Conservation (phyloP, 2,797 vertebrate genomes). For the Nasua narica region DNA sequence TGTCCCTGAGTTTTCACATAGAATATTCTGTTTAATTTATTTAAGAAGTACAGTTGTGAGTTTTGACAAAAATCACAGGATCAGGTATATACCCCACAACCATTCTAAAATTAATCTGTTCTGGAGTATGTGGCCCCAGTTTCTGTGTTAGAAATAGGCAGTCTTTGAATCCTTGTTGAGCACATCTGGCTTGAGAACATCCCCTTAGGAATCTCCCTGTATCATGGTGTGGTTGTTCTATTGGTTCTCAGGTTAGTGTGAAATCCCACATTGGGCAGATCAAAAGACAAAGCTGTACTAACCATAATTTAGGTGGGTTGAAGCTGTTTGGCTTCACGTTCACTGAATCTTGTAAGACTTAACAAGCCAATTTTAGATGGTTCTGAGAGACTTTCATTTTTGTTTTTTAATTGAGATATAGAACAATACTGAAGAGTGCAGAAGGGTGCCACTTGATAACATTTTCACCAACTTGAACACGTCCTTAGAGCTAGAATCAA, state of each 20-base stretch:
- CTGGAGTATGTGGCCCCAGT: not conserved
- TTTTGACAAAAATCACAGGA: not conserved
- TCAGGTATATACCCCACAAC: not conserved
- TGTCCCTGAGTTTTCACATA: not conserved
- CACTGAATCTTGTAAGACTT: not conserved
- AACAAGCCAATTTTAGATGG: not conserved
- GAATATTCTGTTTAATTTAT: not conserved
- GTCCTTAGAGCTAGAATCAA: not conserved
- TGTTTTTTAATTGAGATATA: not conserved
- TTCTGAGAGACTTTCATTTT: not conserved
- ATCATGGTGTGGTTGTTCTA: not conserved
- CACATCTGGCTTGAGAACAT: not conserved
- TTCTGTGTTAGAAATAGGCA: not conserved
- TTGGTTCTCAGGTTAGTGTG: not conserved
- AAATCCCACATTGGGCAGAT: not conserved
- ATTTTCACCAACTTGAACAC: not conserved
- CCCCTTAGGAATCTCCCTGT: not conserved
- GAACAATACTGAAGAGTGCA: not conserved
- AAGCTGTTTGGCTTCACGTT: not conserved
- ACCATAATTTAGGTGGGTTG: not conserved
- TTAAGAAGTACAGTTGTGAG: not conserved
- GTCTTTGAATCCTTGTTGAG: not conserved
- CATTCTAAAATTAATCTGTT: not conserved
- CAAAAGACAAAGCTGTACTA: not conserved
- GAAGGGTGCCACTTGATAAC: not conserved